Percentiles rank a stretch among this genome's conserved stretches.
Evolutionary conservation across 2,797 vertebrate genomes (phyloP).

Genomic region (Ceyx erithaca): DNA sequence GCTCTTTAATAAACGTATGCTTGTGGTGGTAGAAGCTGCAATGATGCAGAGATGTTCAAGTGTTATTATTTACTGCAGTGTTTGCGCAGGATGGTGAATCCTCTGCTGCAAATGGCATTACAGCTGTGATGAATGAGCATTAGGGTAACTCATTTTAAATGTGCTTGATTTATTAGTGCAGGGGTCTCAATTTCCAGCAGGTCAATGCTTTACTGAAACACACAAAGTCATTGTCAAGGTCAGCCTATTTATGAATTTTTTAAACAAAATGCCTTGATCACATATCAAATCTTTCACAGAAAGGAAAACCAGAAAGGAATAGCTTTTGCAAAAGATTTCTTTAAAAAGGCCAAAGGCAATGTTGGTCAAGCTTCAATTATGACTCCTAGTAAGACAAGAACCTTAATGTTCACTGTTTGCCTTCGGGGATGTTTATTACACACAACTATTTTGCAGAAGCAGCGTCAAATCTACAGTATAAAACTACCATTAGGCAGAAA

Average conservation of each 20-base stretch:
- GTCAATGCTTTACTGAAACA: slow-evolving; percentile 98
- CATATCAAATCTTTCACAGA: slow-evolving; percentile 83
- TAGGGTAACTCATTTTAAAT: slow-evolving; percentile 99
- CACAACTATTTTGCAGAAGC: slow-evolving; percentile 99
- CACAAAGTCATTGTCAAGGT: slow-evolving; percentile 99
- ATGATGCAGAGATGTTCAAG: slow-evolving; percentile 89
- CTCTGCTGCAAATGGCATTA: slow-evolving; percentile 97
- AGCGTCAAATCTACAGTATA: slow-evolving; percentile 99
- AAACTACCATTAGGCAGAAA: slow-evolving; percentile 99
- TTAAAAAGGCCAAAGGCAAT: slow-evolving; percentile 92
- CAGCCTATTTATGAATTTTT: slow-evolving; percentile 90
- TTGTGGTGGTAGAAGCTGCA: slow-evolving; percentile 89
- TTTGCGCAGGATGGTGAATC: slow-evolving; percentile 93
- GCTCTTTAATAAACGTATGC: slow-evolving; percentile 97
- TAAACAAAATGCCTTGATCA: slow-evolving; percentile 87
- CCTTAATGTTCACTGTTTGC: slow-evolving; percentile 99
- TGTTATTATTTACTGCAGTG: slow-evolving; percentile 99
- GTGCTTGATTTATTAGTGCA: slow-evolving; percentile 98
- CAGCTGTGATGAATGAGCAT: slow-evolving; percentile 99
- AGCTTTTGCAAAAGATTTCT: slow-evolving; percentile 83
- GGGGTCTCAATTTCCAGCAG: slow-evolving; percentile 99
- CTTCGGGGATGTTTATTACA: slow-evolving; percentile 99
- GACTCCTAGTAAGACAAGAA: slow-evolving; percentile 99
- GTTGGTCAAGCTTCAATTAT: slow-evolving; percentile 99
- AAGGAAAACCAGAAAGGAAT: slow-evolving; percentile 80